Evolutionary conservation across 2,113 vertebrate species (phyloP).

Genomic region (Nothoprocta perdicaria): DNA sequence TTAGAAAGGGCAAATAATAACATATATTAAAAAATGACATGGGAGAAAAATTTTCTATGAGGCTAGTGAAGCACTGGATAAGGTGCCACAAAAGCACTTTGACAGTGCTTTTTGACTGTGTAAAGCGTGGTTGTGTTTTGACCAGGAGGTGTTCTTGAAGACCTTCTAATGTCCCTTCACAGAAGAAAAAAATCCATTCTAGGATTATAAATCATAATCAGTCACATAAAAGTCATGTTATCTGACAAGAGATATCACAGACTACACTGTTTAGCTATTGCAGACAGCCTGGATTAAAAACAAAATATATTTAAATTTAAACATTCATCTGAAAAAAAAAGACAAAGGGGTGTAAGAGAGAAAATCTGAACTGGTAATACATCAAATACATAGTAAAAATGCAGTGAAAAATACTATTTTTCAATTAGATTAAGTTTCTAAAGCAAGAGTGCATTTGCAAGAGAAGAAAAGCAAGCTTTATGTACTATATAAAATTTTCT

Average conservation of each 20-base stretch:
- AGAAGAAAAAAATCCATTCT: neutral
- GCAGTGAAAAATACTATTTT: neutral
- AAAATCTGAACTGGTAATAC: neutral
- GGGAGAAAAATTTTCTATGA: neutral
- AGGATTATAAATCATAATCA: neutral
- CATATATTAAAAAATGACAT: neutral
- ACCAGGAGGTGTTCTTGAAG: neutral
- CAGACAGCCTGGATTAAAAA: neutral
- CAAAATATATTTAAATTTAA: neutral
- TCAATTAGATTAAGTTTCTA: neutral
- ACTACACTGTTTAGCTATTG: neutral
- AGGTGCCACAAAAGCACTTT: neutral
- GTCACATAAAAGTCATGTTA: neutral
- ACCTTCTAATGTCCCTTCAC: neutral
- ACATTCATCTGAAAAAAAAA: neutral
- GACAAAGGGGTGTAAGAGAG: neutral
- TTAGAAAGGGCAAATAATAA: neutral
- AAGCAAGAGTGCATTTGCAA: neutral
- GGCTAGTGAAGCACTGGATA: neutral
- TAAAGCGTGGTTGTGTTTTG: neutral
- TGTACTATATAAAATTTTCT: neutral
- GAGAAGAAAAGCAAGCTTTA: neutral
- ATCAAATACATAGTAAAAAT: neutral
- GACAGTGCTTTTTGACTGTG: neutral
- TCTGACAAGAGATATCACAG: neutral